Percentiles rank a stretch among this genome's conserved stretches.
phyloP scores from a whole-genome alignment of 2,888 invertebrate genomes.

The Orthosia gracilis region DNA sequence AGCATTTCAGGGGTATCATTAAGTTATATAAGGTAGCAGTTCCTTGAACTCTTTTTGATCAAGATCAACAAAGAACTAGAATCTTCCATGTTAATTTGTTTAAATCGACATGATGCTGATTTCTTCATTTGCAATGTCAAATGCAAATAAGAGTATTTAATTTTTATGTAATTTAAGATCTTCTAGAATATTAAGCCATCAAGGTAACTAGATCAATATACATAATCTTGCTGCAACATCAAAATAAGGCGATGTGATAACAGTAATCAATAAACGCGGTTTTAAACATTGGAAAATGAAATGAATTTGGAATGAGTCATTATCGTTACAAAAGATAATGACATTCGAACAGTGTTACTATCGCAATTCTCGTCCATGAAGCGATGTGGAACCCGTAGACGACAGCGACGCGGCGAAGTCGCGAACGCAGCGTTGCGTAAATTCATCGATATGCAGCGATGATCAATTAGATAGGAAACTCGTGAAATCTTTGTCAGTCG shows the following conservation, averaged over 20 bases:
- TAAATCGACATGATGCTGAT: conserved; percentile 11
- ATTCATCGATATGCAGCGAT: conserved; percentile 83
- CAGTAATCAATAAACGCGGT: conserved; percentile 20
- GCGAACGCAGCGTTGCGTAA: conserved; percentile 77
- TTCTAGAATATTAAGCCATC: conserved; percentile 4
- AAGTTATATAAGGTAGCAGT: conserved; percentile 11
- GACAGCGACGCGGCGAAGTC: conserved; percentile 54
- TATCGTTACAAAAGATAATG: conserved; percentile 45
- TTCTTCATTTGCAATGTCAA: conserved; percentile 23
- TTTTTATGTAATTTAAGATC: background rate
- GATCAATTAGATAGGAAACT: conserved; percentile 77
- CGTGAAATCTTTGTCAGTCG: conserved; percentile 72
- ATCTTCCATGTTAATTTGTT: conserved; percentile 28
- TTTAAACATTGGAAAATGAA: conserved; percentile 13
- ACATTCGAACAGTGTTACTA: conserved; percentile 50
- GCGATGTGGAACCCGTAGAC: conserved; percentile 60
- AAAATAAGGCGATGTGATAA: conserved; percentile 18
- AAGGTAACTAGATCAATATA: conserved; percentile 8
- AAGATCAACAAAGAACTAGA: conserved; percentile 44
- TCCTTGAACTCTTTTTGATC: conserved; percentile 48
- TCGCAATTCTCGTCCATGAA: conserved; percentile 56
- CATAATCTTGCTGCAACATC: conserved; percentile 14
- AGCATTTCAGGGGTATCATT: background rate
- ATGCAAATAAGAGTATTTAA: conserved; percentile 10
- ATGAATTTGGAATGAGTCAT: conserved; percentile 36